phyloP scores from a whole-genome alignment of 2,888 invertebrate species.

The Tinea trinotella region DNA sequence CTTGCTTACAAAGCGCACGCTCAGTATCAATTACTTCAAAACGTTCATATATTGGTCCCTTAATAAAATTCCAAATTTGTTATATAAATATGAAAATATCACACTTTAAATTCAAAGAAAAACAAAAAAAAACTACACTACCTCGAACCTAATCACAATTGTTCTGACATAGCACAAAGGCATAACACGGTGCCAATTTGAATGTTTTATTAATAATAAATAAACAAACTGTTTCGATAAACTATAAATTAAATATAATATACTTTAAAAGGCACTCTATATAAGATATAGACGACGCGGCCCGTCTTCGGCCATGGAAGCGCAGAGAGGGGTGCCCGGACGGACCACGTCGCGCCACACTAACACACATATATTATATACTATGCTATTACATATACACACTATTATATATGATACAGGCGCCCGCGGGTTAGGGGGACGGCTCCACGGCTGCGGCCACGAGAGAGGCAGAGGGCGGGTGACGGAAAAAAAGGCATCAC shows the following conservation, averaged over 20 bases:
- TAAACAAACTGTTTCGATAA: conserved; percentile 69
- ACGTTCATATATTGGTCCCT: conserved; percentile 71
- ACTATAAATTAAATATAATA: conserved; percentile 67
- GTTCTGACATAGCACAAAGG: conserved; percentile 34
- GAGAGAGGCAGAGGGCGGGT: conserved; percentile 7
- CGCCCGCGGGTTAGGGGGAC: conserved; percentile 27
- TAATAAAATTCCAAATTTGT: conserved; percentile 69
- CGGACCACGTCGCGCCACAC: not conserved
- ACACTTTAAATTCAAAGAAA: conserved; percentile 71
- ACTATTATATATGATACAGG: no score
- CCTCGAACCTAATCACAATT: conserved; percentile 64
- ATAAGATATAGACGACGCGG: not conserved
- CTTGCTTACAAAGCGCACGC: conserved; percentile 48
- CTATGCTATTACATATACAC: not conserved
- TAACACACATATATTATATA: not conserved
- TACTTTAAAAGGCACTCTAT: conserved; percentile 64
- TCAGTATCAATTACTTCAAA: conserved; percentile 69
- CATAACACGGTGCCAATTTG: conserved; percentile 59
- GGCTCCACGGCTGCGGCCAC: conserved; percentile 26
- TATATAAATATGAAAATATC: conserved; percentile 73
- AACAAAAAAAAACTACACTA: conserved; percentile 63
- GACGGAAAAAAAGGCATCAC: conserved; percentile 56
- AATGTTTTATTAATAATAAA: conserved; percentile 68
- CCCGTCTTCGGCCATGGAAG: conserved; percentile 39
- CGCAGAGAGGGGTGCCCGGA: conserved; percentile 28